Conservation (phyloP, 2,113 vertebrate species). For the Anoura caudifer region DNA sequence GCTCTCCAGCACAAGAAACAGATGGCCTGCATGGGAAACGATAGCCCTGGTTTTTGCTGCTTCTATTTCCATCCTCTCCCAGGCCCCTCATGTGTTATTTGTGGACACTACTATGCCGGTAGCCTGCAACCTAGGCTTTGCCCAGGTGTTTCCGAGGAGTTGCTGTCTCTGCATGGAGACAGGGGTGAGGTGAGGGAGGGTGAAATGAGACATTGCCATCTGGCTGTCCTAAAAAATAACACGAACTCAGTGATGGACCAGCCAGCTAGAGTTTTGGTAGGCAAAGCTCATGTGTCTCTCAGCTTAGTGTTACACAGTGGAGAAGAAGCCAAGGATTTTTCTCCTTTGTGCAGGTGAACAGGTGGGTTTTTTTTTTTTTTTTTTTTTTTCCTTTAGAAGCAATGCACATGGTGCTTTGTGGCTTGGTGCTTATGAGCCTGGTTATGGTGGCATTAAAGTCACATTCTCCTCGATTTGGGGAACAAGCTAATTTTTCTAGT, state of each 20-base stretch:
- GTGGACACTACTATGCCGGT: slow-evolving; percentile 65
- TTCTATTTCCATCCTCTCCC: slow-evolving; percentile 68
- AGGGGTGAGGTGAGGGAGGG: slow-evolving; percentile 29
- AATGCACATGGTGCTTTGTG: neutral
- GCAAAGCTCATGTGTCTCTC: neutral
- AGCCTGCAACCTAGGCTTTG: slow-evolving; percentile 47
- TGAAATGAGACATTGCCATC: slow-evolving; percentile 52
- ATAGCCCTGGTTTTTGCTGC: slow-evolving; percentile 65
- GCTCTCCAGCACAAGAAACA: slow-evolving; percentile 62
- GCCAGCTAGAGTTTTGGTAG: neutral
- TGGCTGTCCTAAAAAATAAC: slow-evolving; percentile 55
- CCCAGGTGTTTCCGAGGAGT: slow-evolving; percentile 68
- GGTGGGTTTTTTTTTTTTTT: too few species aligned
- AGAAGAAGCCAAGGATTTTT: neutral
- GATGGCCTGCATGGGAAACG: slow-evolving; percentile 70
- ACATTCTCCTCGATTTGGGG: neutral
- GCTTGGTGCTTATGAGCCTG: neutral
- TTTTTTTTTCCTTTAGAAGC: neutral
- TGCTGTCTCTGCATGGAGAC: slow-evolving; percentile 44
- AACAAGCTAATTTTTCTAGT: neutral
- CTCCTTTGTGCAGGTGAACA: neutral
- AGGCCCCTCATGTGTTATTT: slow-evolving; percentile 67
- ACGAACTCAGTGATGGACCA: neutral
- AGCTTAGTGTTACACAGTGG: neutral
- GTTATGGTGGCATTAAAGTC: neutral